Percentiles rank a stretch among this genome's conserved stretches.
These are phyloP conservation scores for Drosophila neotestacea DNA, from an alignment of 2,888 invertebrate species.

Conservation along the genomic window DNA sequence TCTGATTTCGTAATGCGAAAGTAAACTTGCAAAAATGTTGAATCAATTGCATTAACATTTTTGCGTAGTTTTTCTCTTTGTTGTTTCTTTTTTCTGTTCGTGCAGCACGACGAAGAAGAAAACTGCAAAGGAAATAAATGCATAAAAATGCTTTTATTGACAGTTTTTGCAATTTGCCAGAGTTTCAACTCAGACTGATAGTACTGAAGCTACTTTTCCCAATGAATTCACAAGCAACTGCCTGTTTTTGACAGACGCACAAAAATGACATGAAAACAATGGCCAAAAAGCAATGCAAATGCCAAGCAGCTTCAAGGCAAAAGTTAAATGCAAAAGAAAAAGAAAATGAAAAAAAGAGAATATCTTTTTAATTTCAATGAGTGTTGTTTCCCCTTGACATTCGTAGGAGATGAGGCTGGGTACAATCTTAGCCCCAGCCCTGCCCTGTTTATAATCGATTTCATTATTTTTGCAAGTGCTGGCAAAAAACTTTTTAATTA, in stretches of 20 bases:
- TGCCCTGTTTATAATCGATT: constrained; percentile 71
- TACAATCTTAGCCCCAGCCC: constrained; percentile 15
- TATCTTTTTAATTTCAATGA: constrained; percentile 66
- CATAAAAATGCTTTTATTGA: constrained; percentile 73
- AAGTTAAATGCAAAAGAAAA: constrained; percentile 11
- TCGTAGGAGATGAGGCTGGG: background rate
- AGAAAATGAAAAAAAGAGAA: constrained; percentile 16
- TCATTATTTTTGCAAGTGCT: constrained; percentile 69
- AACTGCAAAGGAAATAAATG: constrained; percentile 61
- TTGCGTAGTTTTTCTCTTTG: constrained; percentile 21
- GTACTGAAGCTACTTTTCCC: constrained; percentile 46
- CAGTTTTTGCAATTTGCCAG: constrained; percentile 55
- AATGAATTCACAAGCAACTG: constrained; percentile 51
- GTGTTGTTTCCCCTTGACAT: constrained; percentile 32
- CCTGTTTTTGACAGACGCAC: constrained; percentile 58
- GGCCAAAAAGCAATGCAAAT: constrained; percentile 47
- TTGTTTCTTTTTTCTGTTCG: constrained; percentile 14
- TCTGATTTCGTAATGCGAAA: constrained; percentile 25
- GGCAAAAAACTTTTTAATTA: constrained; percentile 74
- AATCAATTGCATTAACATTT: constrained; percentile 60
- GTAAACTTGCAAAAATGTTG: constrained; percentile 34
- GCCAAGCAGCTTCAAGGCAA: constrained; percentile 42
- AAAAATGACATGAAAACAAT: constrained; percentile 59
- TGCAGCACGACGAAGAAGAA: constrained; percentile 33
- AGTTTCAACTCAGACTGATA: constrained; percentile 7